Evolutionary conservation across 2,113 vertebrate genomes (phyloP), one percentile per base, ranked within the genome.

Genomic region (Megaceryle torquata): DNA sequence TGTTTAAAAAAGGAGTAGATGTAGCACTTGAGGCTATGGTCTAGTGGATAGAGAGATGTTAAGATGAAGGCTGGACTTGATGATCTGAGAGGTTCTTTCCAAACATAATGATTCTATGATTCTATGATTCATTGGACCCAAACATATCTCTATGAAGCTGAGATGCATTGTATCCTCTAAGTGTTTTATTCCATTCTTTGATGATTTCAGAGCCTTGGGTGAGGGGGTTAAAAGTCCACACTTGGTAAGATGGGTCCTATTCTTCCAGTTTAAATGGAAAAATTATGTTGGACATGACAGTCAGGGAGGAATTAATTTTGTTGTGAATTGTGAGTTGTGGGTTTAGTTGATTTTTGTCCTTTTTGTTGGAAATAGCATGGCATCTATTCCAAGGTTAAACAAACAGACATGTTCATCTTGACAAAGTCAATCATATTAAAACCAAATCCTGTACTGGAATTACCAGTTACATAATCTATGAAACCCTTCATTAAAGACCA

Each of bases 341-440:
- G 2, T 33, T 80, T 76, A 65, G 76, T 74, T 81, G 37, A 46
- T 63, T 76, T 86, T 59, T 29, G 7, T 56, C 2, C 0, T 5
- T 50, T 67, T 39, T 15, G 33, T 69, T 69, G 37, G 0, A 59
- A 67, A 60, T 54, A 54, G 28, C 39, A 35, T 61, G 50, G 15
- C 50, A 39, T 86, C 37, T 91, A 77, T 94, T 88, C 86, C 48
- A 60, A 82, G 60, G 77, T 91, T 75, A 89, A 69, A 35, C 28
- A 61, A 82, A 82, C 3, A 88, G 83, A 75, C 80, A 35, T 71
- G 69, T 81, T 89, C 57, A 80, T 95, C 89, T 76, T 22, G 2
- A 71, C 83, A 72, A 64, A 95, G 65, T 82, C 61, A 95, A 92
- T 92, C 26, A 15, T 72, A 95, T 96, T 95, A 96, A 84, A 92